Percentiles rank a stretch among this genome's conserved stretches.
phyloP scores from a whole-genome alignment of 2,113 vertebrate genomes.

The Azemiops feae region DNA sequence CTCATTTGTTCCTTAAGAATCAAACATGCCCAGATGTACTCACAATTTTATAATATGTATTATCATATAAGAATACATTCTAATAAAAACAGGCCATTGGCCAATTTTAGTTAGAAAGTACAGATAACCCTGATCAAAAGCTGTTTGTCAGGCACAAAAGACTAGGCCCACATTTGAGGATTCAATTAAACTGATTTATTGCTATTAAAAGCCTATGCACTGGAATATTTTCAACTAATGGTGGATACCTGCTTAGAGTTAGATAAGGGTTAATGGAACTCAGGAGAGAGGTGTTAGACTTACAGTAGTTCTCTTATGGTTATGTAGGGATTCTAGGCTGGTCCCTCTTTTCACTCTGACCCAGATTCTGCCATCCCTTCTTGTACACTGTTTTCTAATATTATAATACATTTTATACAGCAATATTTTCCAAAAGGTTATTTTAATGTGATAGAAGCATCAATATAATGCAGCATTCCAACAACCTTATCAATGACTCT shows the following conservation, averaged over 20 bases:
- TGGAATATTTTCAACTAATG: not conserved
- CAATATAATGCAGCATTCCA: not conserved
- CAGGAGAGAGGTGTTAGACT: not conserved
- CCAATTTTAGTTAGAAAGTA: conserved; percentile 16
- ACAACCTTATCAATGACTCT: not conserved
- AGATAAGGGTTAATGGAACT: not conserved
- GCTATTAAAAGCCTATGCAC: not conserved
- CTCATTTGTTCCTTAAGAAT: conserved; percentile 18
- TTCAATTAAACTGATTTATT: not conserved
- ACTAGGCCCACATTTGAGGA: not conserved
- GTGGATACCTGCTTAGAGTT: not conserved
- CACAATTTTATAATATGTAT: conserved; percentile 11
- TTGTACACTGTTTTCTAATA: not conserved
- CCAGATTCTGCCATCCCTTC: not conserved
- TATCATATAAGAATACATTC: not conserved
- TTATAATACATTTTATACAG: not conserved
- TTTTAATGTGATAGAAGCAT: not conserved
- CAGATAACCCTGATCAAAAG: not conserved
- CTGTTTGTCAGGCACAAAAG: not conserved
- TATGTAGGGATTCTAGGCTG: not conserved
- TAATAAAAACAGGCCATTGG: not conserved
- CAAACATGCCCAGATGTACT: not conserved
- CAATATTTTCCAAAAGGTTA: not conserved
- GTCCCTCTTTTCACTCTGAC: not conserved
- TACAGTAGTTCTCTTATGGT: not conserved